These are phyloP conservation scores for Hippopotamyrus pictus DNA, from an alignment of 2,797 vertebrate genomes.

Conservation along the genomic window DNA sequence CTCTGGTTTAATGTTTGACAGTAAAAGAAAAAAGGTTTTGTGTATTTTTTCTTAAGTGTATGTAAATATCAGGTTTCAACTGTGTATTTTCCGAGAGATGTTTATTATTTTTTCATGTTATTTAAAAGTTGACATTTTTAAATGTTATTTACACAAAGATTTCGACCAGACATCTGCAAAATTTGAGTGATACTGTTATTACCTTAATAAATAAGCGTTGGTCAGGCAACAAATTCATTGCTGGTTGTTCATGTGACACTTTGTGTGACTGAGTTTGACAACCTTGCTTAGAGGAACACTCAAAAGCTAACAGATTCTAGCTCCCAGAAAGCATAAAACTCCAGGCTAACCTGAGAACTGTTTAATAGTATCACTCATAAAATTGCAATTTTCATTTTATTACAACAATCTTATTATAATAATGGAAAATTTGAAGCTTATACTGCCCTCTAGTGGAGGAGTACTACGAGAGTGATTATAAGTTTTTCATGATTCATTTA, in stretches of 20 bases:
- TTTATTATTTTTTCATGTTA: neutral
- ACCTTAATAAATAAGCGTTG: neutral
- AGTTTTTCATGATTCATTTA: neutral
- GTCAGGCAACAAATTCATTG: neutral
- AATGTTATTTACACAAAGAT: neutral
- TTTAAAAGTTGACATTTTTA: neutral
- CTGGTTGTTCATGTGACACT: neutral
- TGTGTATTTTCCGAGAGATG: neutral
- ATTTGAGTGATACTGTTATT: neutral
- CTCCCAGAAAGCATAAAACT: neutral
- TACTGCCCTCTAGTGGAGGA: slow-evolving; percentile 14
- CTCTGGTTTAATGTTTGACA: too few species aligned
- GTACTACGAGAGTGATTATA: neutral
- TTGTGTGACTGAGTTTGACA: neutral
- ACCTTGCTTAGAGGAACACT: neutral
- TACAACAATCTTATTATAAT: neutral
- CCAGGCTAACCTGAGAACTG: neutral
- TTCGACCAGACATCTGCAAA: neutral
- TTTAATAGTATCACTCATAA: neutral
- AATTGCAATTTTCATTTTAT: neutral
- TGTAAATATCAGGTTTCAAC: too few species aligned
- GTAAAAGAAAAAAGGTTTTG: too few species aligned
- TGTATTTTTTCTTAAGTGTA: too few species aligned
- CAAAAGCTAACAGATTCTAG: neutral
- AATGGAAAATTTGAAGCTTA: neutral